A percentile compares a stretch with the other conserved stretches of the same genome.
phyloP scores from a whole-genome alignment of 2,888 invertebrate genomes.

The Bimastos eiseni region DNA sequence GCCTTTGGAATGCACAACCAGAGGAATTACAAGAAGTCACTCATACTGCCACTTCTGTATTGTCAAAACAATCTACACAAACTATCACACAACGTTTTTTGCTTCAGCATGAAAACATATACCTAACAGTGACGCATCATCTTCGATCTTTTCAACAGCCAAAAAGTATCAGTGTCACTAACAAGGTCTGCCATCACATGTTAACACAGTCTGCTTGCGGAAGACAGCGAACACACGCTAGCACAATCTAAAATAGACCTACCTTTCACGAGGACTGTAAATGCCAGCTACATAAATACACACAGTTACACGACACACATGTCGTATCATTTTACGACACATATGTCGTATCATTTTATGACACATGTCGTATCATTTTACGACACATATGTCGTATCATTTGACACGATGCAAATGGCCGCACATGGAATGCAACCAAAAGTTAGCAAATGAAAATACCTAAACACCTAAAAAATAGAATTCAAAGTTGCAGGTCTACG shows the following conservation, averaged over 20 bases:
- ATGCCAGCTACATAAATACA: not conserved
- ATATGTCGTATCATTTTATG: not conserved
- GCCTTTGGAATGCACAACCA: not conserved
- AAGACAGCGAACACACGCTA: not conserved
- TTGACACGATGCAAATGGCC: not conserved
- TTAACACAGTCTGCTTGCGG: not conserved
- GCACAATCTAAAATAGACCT: slow-evolving; percentile 3
- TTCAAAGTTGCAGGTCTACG: not conserved
- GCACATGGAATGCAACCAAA: not conserved
- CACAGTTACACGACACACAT: no score
- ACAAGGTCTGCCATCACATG: not conserved
- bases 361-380: no score
- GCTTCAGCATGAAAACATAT: not conserved
- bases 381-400: not conserved
- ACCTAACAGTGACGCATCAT: not conserved
- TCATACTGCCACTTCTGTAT: not conserved
- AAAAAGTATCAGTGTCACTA: not conserved
- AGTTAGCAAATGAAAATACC: not conserved
- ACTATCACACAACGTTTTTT: not conserved
- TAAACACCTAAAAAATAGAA: not conserved
- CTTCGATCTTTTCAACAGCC: not conserved
- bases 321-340: not conserved
- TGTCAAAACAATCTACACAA: not conserved
- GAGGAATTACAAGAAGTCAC: not conserved
- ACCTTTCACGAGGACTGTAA: slow-evolving; percentile 13